Percentiles rank a stretch among this genome's conserved stretches.
Evolutionary conservation across 1,140 invertebrate genomes (phyloP).

Genomic region (Pogonomyrmex californicus): DNA sequence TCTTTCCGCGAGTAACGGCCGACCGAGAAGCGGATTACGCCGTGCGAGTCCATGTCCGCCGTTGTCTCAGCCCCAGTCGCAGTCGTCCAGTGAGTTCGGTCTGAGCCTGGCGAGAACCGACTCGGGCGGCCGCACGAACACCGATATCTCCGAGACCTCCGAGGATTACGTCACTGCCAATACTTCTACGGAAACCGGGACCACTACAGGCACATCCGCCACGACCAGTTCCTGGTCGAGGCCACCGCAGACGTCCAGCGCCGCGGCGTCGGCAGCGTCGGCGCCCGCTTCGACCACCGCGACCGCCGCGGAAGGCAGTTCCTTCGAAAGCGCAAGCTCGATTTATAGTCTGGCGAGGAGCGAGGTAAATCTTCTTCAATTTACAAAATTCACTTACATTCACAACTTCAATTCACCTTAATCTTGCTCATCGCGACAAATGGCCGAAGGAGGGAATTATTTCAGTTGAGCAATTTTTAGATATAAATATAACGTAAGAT

Average conservation of each 20-base stretch:
- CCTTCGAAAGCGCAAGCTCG: conserved; percentile 93
- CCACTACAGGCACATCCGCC: conserved; percentile 86
- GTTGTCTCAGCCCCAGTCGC: conserved; percentile 83
- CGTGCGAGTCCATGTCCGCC: conserved; percentile 81
- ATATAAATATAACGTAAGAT: not conserved
- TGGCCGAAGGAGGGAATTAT: not conserved
- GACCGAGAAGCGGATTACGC: conserved; percentile 81
- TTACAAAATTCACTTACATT: not conserved
- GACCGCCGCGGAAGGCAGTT: conserved; percentile 90
- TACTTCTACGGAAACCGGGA: conserved; percentile 91
- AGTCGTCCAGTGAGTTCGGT: conserved; percentile 85
- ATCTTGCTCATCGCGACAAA: not conserved
- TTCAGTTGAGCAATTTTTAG: not conserved
- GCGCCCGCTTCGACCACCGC: conserved; percentile 87
- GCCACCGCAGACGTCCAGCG: conserved; percentile 81
- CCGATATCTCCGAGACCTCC: conserved; percentile 94
- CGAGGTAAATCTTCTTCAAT: conserved; percentile 85
- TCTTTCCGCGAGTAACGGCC: conserved; percentile 76
- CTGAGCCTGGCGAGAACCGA: conserved; percentile 89
- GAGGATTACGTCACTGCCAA: conserved; percentile 96
- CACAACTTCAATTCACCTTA: too few species aligned
- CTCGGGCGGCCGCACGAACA: conserved; percentile 91
- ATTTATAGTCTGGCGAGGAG: conserved; percentile 92
- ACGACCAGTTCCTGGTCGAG: conserved; percentile 85
- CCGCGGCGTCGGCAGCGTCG: conserved; percentile 82